Base-by-base conservation (phyloP, 2,888 invertebrate species). In the Aporophyla lueneburgensis region DNA sequence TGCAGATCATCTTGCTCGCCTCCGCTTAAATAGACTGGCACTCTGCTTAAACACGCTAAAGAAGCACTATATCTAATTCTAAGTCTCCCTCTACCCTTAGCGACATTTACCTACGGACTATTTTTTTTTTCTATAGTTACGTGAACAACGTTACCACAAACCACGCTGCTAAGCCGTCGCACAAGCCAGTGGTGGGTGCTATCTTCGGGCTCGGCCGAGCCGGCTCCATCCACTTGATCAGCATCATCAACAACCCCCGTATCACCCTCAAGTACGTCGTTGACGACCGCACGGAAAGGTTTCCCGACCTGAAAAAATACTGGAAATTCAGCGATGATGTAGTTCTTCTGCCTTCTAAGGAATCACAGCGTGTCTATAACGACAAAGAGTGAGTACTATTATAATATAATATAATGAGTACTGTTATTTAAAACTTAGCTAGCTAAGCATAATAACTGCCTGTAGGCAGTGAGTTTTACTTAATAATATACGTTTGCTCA, bases 181-280 rank as follows among this genome's bases (percentile, higher is more conserved):
- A 89, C 1, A 81, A 91, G 2, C 92, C 94, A 1, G 87, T 97
- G 2, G 95, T 95, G 6, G 90, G 96, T 0, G 97, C 97, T 7
- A 91, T 97, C 40, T 97, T 97, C 83, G 97, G 97, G 1, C 91
- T 97, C 3, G 97, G 97, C 2, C 96, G 97, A 51, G 97, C 97
- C 4, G 97, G 97, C 1, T 97, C 97, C 68, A 97, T 97, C 80
- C 97, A 97, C 86, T 90, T 97, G 78, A 83, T 92, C 21, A 97
- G 96, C 81, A 91, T 97, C 40, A 81, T 96, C 7, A 89, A 88
- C 12, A 97, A 96, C 89, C 94, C 95, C 1, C 96, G 97, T 10
- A 90, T 96, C 0, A 92, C 95, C 49, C 89, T 97, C 9, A 91
- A 97, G 62, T 97, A 97, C 88, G 92, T 97, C 62, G 95, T 97